A percentile compares a stretch with the other conserved stretches of the same genome.
phyloP scores from a whole-genome alignment of 1,140 invertebrate species.

The Listronotus bonariensis region DNA sequence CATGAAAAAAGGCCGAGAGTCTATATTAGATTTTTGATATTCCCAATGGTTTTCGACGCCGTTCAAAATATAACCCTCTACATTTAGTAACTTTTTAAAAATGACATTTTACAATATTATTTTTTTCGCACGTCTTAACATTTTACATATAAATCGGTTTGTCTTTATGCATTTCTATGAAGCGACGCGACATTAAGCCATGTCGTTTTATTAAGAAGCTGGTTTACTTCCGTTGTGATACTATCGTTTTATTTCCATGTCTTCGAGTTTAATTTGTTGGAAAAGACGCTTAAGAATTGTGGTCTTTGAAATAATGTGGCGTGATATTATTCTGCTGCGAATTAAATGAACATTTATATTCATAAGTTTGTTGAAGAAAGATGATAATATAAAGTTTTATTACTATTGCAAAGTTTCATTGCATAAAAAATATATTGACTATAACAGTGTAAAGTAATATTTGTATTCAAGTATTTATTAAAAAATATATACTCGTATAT shows the following conservation, averaged over 20 bases:
- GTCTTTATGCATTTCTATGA: constrained; percentile 19
- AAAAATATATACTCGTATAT: no score
- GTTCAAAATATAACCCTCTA: no score
- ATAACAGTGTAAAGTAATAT: no score
- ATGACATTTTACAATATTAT: no score
- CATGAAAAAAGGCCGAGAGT: no score
- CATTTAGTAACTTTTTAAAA: no score
- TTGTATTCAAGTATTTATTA: no score
- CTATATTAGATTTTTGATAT: no score
- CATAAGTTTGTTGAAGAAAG: constrained; percentile 5
- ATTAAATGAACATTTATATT: constrained; percentile 31
- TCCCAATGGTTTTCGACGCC: no score
- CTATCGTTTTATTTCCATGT: constrained; percentile 27
- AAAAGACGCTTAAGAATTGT: constrained; percentile 30
- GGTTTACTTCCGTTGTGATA: constrained; percentile 18
- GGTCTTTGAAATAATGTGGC: constrained; percentile 33
- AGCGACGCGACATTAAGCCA: constrained; percentile 8
- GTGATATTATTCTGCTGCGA: constrained; percentile 18
- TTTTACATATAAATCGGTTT: constrained; percentile 4
- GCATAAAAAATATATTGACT: no score
- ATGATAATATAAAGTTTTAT: constrained; percentile 19
- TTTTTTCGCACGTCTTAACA: neutral
- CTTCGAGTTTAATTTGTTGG: constrained; percentile 30
- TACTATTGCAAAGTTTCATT: no score
- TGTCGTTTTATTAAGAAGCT: constrained; percentile 22